phyloP scores from a whole-genome alignment of 35 echinoderm and acorn worm genomes.

The Eucidaris tribuloides region DNA sequence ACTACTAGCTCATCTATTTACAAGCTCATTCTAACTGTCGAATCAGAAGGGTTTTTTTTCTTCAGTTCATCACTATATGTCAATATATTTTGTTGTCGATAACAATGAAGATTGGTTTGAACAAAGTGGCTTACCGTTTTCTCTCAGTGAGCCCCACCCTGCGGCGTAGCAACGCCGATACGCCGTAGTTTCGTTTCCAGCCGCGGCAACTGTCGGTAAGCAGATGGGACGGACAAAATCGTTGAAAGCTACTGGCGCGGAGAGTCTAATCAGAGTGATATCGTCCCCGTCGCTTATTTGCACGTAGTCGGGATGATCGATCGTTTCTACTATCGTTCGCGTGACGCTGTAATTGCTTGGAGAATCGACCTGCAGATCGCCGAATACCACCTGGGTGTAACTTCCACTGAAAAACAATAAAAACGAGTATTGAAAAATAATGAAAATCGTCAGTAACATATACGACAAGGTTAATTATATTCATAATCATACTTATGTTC shows the following conservation, averaged over 20 bases:
- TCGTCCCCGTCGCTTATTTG: conserved; percentile 8
- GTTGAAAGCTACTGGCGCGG: neutral
- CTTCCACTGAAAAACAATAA: neutral
- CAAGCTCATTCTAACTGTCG: neutral
- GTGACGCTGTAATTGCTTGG: conserved; percentile 3
- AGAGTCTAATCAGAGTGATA: neutral
- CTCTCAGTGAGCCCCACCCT: neutral
- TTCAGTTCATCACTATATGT: neutral
- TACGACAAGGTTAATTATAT: too few relatives aligned
- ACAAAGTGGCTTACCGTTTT: neutral
- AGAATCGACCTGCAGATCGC: neutral
- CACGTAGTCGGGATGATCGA: conserved; percentile 16
- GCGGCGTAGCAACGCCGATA: neutral
- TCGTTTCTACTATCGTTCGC: neutral
- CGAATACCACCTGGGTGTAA: neutral
- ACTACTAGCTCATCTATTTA: neutral
- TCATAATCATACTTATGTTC: too few relatives aligned
- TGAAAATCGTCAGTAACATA: too few relatives aligned
- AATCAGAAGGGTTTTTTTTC: neutral
- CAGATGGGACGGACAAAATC: neutral
- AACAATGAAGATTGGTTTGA: neutral
- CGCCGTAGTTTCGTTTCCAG: neutral
- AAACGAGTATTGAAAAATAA: too few relatives aligned
- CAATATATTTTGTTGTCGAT: too few relatives aligned
- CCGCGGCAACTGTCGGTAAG: neutral